Evolutionary conservation across 35 echinoderm and acorn worm genomes (phyloP).

Genomic region (Heliocidaris tuberculata): DNA sequence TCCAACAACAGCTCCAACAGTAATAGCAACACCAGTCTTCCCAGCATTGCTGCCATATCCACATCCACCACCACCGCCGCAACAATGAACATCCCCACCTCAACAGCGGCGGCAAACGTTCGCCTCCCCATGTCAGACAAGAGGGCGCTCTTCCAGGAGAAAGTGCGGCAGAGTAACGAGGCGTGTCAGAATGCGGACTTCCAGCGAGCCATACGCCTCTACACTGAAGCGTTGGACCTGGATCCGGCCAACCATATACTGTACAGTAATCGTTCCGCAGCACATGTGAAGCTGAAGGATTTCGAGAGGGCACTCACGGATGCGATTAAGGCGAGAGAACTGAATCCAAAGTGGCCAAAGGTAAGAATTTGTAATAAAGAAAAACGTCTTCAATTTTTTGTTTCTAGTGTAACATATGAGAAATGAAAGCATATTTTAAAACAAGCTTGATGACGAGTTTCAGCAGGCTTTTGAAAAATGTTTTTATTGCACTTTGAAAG

Average conservation of each 20-base stretch:
- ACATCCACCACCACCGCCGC: neutral
- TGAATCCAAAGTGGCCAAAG: slow-evolving; percentile 98
- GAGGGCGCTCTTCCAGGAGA: slow-evolving; percentile 86
- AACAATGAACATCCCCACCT: slow-evolving; percentile 34
- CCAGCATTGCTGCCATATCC: neutral
- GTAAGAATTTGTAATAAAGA: slow-evolving; percentile 54
- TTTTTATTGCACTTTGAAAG: too few relatives aligned
- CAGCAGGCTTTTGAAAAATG: too few relatives aligned
- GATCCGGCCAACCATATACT: slow-evolving; percentile 96
- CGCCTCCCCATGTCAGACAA: slow-evolving; percentile 76
- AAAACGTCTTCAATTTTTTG: neutral
- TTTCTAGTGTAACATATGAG: neutral
- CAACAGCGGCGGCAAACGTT: slow-evolving; percentile 7
- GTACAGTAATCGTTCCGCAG: slow-evolving; percentile 96
- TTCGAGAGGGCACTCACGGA: slow-evolving; percentile 95
- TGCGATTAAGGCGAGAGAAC: slow-evolving; percentile 85
- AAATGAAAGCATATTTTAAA: neutral
- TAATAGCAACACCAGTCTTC: slow-evolving; percentile 50
- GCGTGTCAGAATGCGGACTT: slow-evolving; percentile 95
- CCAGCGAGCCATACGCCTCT: slow-evolving; percentile 75
- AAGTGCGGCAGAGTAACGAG: slow-evolving; percentile 92
- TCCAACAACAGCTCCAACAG: slow-evolving; percentile 54
- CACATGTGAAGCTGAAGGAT: slow-evolving; percentile 89
- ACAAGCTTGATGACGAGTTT: too few relatives aligned
- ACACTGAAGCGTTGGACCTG: slow-evolving; percentile 86